Conservation (phyloP, 2,888 invertebrate genomes). For the Erannis defoliaria region DNA sequence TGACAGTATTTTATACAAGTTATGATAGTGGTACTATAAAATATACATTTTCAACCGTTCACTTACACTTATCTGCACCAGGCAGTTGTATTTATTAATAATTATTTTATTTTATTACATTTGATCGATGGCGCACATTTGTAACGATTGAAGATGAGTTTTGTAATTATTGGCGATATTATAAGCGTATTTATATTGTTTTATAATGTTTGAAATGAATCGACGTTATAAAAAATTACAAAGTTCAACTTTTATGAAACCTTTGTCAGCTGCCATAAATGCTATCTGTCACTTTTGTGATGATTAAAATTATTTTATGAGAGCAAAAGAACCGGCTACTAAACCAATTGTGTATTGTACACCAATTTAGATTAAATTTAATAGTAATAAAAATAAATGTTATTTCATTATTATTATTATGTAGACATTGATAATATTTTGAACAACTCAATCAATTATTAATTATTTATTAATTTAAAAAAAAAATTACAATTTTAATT, state of each 20-base stretch:
- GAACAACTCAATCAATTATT: too few species aligned
- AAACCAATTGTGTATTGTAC: too few species aligned
- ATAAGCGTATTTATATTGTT: slow-evolving; percentile 46
- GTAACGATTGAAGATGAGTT: slow-evolving; percentile 36
- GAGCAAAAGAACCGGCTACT: neutral
- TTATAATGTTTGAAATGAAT: slow-evolving; percentile 27
- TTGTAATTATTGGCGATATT: slow-evolving; percentile 44
- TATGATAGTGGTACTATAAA: slow-evolving; percentile 45
- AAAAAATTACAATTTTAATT: too few species aligned
- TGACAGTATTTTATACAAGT: slow-evolving; percentile 26
- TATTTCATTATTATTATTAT: too few species aligned
- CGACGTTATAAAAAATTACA: too few species aligned
- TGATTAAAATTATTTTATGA: neutral
- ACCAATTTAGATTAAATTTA: too few species aligned
- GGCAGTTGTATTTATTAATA: slow-evolving; percentile 48
- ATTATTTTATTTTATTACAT: slow-evolving; percentile 44
- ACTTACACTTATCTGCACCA: slow-evolving; percentile 55
- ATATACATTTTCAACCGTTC: slow-evolving; percentile 47
- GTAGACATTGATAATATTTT: too few species aligned
- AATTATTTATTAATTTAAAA: too few species aligned
- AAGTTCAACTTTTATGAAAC: too few species aligned
- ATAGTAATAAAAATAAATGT: too few species aligned
- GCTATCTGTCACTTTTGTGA: neutral
- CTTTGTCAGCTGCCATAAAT: neutral
- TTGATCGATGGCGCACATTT: slow-evolving; percentile 52